Conservation (phyloP, 30 jellyfish, hydroid and myxozoan genomes). For the Sanderia malayensis region DNA sequence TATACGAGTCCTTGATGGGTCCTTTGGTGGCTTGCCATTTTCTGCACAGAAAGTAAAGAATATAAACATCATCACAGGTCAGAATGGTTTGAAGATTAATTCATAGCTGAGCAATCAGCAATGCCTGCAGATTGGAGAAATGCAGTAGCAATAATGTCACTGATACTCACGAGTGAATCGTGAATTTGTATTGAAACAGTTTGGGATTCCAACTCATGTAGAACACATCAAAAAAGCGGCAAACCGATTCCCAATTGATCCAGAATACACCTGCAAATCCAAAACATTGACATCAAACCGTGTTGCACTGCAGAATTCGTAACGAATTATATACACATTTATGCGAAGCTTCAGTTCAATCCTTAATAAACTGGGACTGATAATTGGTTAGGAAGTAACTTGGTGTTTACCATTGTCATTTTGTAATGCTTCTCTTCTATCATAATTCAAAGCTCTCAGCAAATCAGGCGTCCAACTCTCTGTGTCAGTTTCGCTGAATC, state of each 20-base stretch:
- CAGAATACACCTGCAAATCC: constrained; percentile 89
- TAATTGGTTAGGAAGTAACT: too few species aligned
- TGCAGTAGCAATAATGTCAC: not conserved
- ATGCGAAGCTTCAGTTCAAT: too few species aligned
- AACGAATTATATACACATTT: too few species aligned
- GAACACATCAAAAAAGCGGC: constrained; percentile 80
- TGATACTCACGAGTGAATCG: constrained; percentile 95
- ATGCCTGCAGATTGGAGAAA: not conserved
- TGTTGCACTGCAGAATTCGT: too few species aligned
- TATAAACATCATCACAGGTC: too few species aligned
- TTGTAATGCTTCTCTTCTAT: constrained; percentile 82
- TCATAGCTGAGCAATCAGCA: too few species aligned
- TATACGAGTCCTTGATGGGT: constrained; percentile 90
- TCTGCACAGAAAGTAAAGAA: too few species aligned
- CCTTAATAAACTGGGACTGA: too few species aligned
- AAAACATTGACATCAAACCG: too few species aligned
- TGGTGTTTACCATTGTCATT: constrained; percentile 96
- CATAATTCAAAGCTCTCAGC: constrained; percentile 67
- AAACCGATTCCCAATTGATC: constrained; percentile 97
- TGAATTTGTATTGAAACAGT: constrained; percentile 68
- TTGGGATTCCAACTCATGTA: constrained; percentile 98
- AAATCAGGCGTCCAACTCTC: constrained; percentile 91
- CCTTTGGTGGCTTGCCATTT: constrained; percentile 97
- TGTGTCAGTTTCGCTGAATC: constrained; percentile 82
- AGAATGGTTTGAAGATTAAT: too few species aligned